These are phyloP conservation scores for Aythya baeri DNA, from an alignment of 2,113 vertebrate genomes.

Conservation along the genomic window DNA sequence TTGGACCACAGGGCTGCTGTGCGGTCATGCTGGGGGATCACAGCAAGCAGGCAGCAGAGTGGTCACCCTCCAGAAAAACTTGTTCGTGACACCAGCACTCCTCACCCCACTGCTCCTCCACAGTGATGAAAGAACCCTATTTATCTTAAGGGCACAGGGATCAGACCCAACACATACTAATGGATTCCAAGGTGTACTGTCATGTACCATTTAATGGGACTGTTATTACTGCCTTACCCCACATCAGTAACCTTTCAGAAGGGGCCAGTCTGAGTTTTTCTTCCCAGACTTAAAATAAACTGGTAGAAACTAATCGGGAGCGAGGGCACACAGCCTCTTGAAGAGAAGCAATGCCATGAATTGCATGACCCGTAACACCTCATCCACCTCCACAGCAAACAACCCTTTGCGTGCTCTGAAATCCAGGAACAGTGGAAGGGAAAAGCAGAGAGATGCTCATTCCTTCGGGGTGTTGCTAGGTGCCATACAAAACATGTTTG, in stretches of 20 bases:
- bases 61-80: neutral
- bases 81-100: neutral
- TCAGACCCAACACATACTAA: neutral
- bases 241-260: neutral
- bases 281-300: neutral
- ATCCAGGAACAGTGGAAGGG: neutral
- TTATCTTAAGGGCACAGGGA: neutral
- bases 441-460: neutral
- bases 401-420: rapidly evolving
- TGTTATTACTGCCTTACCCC: neutral
- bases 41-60: neutral
- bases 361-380: neutral
- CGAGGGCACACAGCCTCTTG: neutral
- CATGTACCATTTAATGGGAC: neutral
- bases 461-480: rapidly evolving
- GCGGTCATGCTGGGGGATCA: neutral
- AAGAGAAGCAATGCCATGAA: neutral
- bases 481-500: neutral
- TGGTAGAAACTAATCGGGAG: neutral
- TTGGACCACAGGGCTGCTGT: neutral
- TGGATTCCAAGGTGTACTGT: neutral
- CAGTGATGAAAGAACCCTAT: neutral
- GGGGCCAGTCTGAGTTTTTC: neutral
- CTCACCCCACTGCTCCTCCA: neutral
- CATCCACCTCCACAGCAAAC: neutral